Evolutionary conservation across 2,113 vertebrate species (phyloP).

Genomic region (Carassius gibelio): DNA sequence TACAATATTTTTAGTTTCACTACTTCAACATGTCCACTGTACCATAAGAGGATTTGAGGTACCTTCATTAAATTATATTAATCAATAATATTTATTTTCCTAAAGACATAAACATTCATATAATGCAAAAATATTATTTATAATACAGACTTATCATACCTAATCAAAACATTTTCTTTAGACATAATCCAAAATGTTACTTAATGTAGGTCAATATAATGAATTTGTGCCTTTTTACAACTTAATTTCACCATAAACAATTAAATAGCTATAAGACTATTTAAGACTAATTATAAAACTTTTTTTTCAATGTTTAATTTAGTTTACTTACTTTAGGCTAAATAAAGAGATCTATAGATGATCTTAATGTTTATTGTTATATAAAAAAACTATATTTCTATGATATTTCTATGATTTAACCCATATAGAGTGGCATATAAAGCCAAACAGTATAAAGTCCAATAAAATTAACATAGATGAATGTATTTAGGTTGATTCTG

Average conservation of each 20-base stretch:
- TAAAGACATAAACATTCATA: not conserved
- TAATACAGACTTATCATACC: not conserved
- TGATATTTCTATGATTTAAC: too few relatives aligned
- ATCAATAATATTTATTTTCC: not conserved
- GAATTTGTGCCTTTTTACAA: not conserved
- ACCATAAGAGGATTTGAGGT: not conserved
- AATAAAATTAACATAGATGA: too few relatives aligned
- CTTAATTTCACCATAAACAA: not conserved
- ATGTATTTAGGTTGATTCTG: too few relatives aligned
- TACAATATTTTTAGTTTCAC: not conserved
- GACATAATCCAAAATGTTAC: not conserved
- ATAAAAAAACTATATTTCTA: too few relatives aligned
- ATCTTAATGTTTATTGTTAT: too few relatives aligned
- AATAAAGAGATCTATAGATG: too few relatives aligned
- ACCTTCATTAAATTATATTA: not conserved
- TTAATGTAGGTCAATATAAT: not conserved
- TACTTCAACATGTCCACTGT: not conserved
- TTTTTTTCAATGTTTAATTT: too few relatives aligned
- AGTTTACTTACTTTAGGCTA: too few relatives aligned
- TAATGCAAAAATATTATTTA: not conserved
- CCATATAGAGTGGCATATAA: too few relatives aligned
- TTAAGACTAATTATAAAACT: too few relatives aligned
- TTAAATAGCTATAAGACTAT: too few relatives aligned
- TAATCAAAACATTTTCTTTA: not conserved
- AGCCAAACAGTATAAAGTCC: too few relatives aligned